phyloP scores from a whole-genome alignment of 2,113 vertebrate genomes.

The Isichthys henryi region DNA sequence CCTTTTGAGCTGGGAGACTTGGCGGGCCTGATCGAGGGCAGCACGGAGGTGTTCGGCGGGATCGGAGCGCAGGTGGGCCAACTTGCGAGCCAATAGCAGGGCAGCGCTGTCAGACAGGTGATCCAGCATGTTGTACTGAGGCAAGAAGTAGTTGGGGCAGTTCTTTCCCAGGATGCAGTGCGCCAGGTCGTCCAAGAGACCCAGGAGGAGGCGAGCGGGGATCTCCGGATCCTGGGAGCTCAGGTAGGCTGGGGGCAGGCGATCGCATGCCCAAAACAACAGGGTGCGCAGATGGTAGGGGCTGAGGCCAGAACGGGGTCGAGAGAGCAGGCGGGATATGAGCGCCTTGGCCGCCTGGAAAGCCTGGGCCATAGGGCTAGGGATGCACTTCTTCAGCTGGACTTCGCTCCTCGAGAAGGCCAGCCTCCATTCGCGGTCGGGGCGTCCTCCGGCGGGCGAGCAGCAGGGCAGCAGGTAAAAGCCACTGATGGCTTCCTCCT shows the following conservation, averaged over 20 bases:
- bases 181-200: conserved; percentile 72
- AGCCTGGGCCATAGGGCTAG: conserved; percentile 69
- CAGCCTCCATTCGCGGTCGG: conserved; percentile 70
- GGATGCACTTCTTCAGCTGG: conserved; percentile 74
- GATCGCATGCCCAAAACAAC: conserved; percentile 78
- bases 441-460: conserved; percentile 53
- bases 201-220: conserved; percentile 67
- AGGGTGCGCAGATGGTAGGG: conserved; percentile 74
- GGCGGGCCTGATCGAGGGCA: conserved; percentile 69
- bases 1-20: conserved; percentile 63
- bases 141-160: conserved; percentile 76
- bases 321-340: conserved; percentile 64
- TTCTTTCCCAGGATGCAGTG: conserved; percentile 70
- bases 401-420: conserved; percentile 80
- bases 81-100: conserved; percentile 58
- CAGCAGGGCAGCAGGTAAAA: conserved; percentile 76
- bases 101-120: conserved; percentile 55
- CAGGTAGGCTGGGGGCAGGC: conserved; percentile 67
- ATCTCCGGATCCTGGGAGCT: conserved; percentile 56
- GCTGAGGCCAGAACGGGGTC: conserved; percentile 61
- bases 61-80: conserved; percentile 68
- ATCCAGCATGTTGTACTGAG: conserved; percentile 70
- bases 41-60: conserved; percentile 68
- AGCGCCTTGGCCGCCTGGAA: conserved; percentile 71
- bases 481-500: conserved; percentile 66